Percentiles rank a stretch among this genome's conserved stretches.
Conservation (phyloP, 2,888 invertebrate species). For the Zeuzera pyrina region DNA sequence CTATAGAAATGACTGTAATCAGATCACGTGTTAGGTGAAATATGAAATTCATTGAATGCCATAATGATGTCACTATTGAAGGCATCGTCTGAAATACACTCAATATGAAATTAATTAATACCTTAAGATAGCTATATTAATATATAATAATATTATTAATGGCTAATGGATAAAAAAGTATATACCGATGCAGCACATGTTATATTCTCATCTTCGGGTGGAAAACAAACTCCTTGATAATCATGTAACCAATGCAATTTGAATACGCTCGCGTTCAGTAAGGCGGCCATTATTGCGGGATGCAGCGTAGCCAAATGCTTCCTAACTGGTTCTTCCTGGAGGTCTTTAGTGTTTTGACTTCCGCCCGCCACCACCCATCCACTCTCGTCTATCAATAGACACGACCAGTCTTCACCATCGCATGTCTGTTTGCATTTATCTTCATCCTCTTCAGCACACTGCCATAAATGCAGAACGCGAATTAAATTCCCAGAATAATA, state of each 20-base stretch:
- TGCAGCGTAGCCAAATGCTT: constrained; percentile 43
- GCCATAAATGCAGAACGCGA: too few relatives aligned
- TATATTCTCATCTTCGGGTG: constrained; percentile 23
- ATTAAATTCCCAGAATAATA: too few relatives aligned
- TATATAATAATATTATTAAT: not conserved
- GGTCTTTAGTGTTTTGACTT: constrained; percentile 20
- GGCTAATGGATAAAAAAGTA: constrained; percentile 2
- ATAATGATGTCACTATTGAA: constrained; percentile 36
- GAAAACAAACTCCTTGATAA: constrained; percentile 58
- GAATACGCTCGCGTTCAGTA: constrained; percentile 43
- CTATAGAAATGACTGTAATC: constrained; percentile 26
- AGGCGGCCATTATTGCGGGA: constrained; percentile 46
- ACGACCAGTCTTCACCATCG: constrained; percentile 48
- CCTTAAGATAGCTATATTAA: too few relatives aligned
- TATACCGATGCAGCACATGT: constrained; percentile 29
- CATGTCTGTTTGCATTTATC: constrained; percentile 38
- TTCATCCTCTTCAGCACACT: constrained; percentile 40
- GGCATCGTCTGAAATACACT: constrained; percentile 35
- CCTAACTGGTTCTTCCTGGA: constrained; percentile 28
- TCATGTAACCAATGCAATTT: constrained; percentile 56
- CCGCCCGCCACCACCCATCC: constrained; percentile 55
- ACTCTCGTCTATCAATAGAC: constrained; percentile 54
- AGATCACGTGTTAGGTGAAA: constrained; percentile 32
- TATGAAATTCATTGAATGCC: constrained; percentile 30
- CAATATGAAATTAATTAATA: too few relatives aligned